Base-by-base conservation (phyloP, 2,888 invertebrate species). In the Anodontia alba region DNA sequence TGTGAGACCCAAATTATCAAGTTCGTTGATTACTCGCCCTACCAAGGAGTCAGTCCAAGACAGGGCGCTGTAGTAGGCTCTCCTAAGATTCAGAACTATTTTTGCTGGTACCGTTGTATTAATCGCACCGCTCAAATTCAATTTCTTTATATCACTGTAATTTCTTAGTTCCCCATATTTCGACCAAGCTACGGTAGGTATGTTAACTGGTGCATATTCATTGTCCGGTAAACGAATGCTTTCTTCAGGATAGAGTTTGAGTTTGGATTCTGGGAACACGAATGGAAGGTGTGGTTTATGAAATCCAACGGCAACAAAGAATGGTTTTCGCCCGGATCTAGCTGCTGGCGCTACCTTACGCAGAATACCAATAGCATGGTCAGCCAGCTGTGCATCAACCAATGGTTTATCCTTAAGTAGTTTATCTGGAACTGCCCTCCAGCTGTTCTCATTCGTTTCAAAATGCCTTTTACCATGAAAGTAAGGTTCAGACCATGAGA, bases 231-330 rank as follows among this genome's bases (percentile, higher is more conserved):
- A 74, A 12, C 72, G 73, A 20, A 84, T 86, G 29, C 49, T 42
- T 17, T 49, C 67, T 42, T 38, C 26, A 2, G 90, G 90, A 68
- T 90, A 89, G 95, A 95, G 95, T 97, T 97, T 95, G 86, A 97
- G 94, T 95, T 96, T 98, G 92, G 96, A 95, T 83, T 94, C 93
- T 0, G 98, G 98, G 95, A 96, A 97, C 90, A 97, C 97, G 20
- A 98, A 95, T n/a, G 98, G 98, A 88, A 98, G 96, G 90, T 98
- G 98, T 0, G 98, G 98, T 92, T 98, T 98, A 92, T 98, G 97
- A 92, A 97, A 97, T 0, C 98, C 98, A 88, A 98, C 96, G 1
- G 97, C 97, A 54, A 98, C 94, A 88, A 98, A 97, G 92, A 96
- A 97, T 8, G 97, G 97, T 77, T 94, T 93, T 29, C 91, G 88